Percentiles rank a stretch among this genome's conserved stretches.
Conservation (phyloP, 2,113 vertebrate species). For the Sterna hirundo region DNA sequence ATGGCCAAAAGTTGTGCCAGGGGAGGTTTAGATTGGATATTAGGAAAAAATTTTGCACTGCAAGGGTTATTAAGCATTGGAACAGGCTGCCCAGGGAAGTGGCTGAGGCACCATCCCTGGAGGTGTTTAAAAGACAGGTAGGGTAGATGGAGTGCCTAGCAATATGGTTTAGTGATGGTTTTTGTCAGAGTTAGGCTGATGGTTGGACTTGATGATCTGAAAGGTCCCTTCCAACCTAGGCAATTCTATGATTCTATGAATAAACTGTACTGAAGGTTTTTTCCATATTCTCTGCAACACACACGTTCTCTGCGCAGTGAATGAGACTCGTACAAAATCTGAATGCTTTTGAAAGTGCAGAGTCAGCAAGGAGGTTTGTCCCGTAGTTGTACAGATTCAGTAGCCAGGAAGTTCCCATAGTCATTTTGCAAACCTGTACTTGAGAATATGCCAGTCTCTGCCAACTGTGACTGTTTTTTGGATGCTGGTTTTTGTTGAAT, state of each 20-base stretch:
- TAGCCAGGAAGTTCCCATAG: background rate
- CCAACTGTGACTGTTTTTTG: background rate
- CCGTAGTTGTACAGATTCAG: background rate
- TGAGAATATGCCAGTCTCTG: slow-evolving; percentile 1
- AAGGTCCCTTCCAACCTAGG: too few relatives aligned
- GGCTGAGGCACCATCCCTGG: too few relatives aligned
- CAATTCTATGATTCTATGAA: background rate
- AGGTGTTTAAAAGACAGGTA: too few relatives aligned
- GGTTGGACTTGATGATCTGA: too few relatives aligned
- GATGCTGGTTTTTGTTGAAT: background rate
- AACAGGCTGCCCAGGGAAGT: too few relatives aligned
- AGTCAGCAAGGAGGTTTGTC: background rate
- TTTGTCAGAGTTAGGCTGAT: too few relatives aligned
- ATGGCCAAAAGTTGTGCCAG: too few relatives aligned
- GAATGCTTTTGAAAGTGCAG: background rate
- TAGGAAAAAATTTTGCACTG: too few relatives aligned
- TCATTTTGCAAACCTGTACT: slow-evolving; percentile 8
- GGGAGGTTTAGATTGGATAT: too few relatives aligned
- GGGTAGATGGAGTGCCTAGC: too few relatives aligned
- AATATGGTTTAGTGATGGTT: too few relatives aligned
- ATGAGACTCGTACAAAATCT: background rate
- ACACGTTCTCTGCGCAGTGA: rapidly evolving
- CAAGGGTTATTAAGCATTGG: too few relatives aligned
- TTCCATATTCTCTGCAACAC: background rate
- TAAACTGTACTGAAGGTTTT: background rate